Evolutionary conservation across 2,797 vertebrate genomes (phyloP), one percentile per base, ranked within the genome.

Genomic region (Dromococcyx pavoninus): DNA sequence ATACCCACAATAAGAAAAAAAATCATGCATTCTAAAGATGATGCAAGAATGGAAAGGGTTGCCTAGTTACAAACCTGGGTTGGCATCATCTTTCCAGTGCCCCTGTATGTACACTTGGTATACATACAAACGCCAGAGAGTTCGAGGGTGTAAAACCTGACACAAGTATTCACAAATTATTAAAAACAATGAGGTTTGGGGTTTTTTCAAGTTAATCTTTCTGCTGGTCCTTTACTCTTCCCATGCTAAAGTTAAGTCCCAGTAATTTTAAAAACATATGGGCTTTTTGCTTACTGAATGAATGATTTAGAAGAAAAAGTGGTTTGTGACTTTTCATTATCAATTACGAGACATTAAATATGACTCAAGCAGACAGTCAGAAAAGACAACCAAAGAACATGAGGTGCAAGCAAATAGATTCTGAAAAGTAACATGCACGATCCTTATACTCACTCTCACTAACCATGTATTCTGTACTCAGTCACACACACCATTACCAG

Each of bases 41-140:
- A 85, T 60, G 60, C 17, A 19, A 46, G 23, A 85, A 91, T 19
- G 12, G 56, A 76, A 78, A 79, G 24, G 16, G 9, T 64, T 41
- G 51, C 10, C 37, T 57, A 46, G 10, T 15, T 21, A 35, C 56
- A 18, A 89, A 57, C 4, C 3, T 0, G 0, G 10, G 22, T 5
- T 11, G 7, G 17, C 17, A 74, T 83, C 46, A 75, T 19, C 35
- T 76, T 75, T 50, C 62, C 43, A 48, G 5, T 13, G 15, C 14
- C 21, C 27, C 35, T n/a, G 24, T n/a, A 33, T 4, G 13, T 18
- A 46, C 4, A 10, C 8, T 4, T 21, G 2, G 4, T 32, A 43
- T 7, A 64, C 3, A 12, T 3, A 46, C 14, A 78, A 72, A 72
- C 0, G 0, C 7, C 56, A 62, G 3, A 50, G 37, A 43, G 32